Conservation (phyloP, 2,797 vertebrate species). For the Arnoldichthys spilopterus region DNA sequence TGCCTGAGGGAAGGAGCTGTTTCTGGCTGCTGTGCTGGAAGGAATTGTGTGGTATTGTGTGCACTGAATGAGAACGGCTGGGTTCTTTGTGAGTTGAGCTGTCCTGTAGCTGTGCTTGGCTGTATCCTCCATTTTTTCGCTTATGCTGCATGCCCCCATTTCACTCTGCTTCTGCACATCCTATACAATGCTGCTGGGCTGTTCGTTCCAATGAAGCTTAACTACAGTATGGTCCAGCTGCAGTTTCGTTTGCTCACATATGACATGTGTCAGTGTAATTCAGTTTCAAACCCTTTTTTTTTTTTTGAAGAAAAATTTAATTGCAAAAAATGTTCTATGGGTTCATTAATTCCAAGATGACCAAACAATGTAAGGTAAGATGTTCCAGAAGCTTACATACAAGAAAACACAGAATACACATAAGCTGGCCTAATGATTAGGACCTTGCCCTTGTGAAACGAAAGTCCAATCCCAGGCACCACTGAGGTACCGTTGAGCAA, state of each 20-base stretch:
- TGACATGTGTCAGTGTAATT: neutral
- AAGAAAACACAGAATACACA: no score
- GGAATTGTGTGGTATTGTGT: constrained; percentile 1
- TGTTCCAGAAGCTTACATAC: no score
- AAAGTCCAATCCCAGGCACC: no score
- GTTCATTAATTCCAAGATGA: no score
- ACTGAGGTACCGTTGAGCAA: no score
- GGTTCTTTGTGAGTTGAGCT: neutral
- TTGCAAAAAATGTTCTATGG: no score
- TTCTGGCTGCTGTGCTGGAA: constrained; percentile 37
- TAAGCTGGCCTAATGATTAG: no score
- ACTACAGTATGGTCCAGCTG: neutral
- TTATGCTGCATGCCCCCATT: neutral
- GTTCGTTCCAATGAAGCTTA: neutral
- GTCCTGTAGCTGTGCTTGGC: neutral
- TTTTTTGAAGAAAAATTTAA: no score
- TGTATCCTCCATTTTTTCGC: neutral
- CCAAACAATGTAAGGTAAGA: no score
- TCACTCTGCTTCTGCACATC: neutral
- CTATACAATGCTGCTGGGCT: neutral
- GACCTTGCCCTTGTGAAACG: no score
- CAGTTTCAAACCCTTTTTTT: no score
- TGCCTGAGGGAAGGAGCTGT: constrained; percentile 44
- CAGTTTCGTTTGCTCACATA: neutral
- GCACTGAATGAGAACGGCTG: neutral